Evolutionary conservation across 2,113 vertebrate genomes (phyloP), one percentile per base, ranked within the genome.

Genomic region (Bombycilla garrulus): DNA sequence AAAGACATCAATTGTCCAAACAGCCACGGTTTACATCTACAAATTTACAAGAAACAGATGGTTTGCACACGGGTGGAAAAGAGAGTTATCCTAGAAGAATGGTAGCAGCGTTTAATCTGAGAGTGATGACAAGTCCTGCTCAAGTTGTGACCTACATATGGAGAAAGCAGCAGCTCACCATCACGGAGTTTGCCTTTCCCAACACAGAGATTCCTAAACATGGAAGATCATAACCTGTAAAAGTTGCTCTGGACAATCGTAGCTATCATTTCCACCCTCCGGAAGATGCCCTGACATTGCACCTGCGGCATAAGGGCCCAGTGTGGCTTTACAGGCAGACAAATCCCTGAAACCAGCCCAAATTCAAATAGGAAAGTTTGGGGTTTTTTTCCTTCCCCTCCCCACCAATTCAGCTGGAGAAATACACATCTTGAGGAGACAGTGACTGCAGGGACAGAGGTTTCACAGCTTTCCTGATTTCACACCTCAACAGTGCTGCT

Each of bases 1-100:
- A 88, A 78, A 94, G 38, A 86, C 60, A 88, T 78, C 90, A 84
- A 3, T 78, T 96, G 86, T 86, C 82, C 88, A 78, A 92, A 88
- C 60, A 54, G n/a, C 67, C 71, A 78, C 22, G 16, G 38, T 79
- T 88, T 82, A 31, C 51, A 62, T 69, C 78, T 65, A 69, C 24
- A 48, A 33, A 81, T 81, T 66, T 35, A 78, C 74, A 29, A 86
- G 87, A 71, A 92, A 53, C n/a, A 67, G 44, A 54, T 72, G 48
- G 54, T 85, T 95, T 70, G 72, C 84, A 72, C 42, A 62, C 5
- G 42, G 89, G 35, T 74, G 48, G 42, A 78, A 87, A 92, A 58
- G 19, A 67, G 53, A 90, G 57, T 81, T 93, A 66, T 60, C 54
- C 50, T 50, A 10, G 42, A 82, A 90, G 74, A 53, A 47, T 11